Evolutionary conservation across 2,113 vertebrate genomes (phyloP).

Genomic region (Vanacampus margaritifer): DNA sequence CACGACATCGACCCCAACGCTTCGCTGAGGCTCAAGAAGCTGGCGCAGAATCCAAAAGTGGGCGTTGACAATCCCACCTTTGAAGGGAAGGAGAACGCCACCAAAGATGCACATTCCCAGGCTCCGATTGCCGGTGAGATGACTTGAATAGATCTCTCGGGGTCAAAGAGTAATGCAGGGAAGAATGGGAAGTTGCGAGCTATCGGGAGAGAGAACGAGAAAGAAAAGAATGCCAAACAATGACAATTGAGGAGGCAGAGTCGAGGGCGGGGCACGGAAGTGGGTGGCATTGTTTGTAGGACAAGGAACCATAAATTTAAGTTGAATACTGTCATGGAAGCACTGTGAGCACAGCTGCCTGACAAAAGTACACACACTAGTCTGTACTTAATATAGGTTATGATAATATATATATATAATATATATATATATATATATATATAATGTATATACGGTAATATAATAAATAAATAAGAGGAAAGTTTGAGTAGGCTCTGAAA

Average conservation of each 20-base stretch:
- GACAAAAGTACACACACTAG: no score
- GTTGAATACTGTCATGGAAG: neutral
- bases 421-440: no score
- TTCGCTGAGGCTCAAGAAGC: conserved; percentile 87
- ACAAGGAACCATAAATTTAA: neutral
- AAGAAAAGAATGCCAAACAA: conserved; percentile 49
- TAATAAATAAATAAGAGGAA: no score
- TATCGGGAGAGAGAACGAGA: conserved; percentile 11
- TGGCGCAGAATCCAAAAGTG: conserved; percentile 86
- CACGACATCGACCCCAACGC: conserved; percentile 86
- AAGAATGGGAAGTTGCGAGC: conserved; percentile 28
- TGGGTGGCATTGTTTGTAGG: conserved; percentile 5
- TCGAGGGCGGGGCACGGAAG: conserved; percentile 20
- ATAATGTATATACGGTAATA: no score
- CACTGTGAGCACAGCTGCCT: neutral
- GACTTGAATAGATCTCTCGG: neutral
- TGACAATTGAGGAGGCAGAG: conserved; percentile 19
- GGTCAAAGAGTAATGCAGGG: conserved; percentile 4
- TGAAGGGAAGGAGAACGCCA: conserved; percentile 81
- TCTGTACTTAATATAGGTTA: no score
- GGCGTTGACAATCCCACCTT: conserved; percentile 95
- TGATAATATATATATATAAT: no score
- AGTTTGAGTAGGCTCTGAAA: no score
- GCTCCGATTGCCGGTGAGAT: conserved; percentile 56
- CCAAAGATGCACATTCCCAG: conserved; percentile 72